Conservation (phyloP, 2,888 invertebrate species). For the Pedicia rivosa region DNA sequence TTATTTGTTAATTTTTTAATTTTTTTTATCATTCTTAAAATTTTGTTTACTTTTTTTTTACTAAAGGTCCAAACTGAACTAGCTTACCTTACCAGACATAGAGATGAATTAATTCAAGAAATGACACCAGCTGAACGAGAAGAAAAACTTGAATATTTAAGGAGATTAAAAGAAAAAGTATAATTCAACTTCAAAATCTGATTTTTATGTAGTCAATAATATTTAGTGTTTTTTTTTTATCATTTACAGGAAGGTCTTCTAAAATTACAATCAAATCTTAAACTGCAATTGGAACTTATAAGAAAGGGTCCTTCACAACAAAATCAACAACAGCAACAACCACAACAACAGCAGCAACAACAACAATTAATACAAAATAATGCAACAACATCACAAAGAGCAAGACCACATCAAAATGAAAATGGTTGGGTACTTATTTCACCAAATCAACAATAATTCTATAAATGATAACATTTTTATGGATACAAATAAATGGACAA, state of each 20-base stretch:
- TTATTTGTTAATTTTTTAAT: neutral
- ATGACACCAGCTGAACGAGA: slow-evolving; percentile 25
- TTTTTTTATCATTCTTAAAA: neutral
- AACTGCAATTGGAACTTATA: slow-evolving; percentile 9
- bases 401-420: slow-evolving; percentile 1
- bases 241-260: slow-evolving; percentile 7
- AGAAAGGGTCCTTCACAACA: slow-evolving; percentile 1
- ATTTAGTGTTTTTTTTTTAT: too few species aligned
- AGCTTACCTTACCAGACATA: slow-evolving; percentile 62
- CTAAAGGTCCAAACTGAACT: slow-evolving; percentile 63
- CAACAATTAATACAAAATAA: neutral
- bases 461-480: neutral
- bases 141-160: slow-evolving; percentile 23
- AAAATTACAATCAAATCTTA: slow-evolving; percentile 9
- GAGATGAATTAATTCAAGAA: slow-evolving; percentile 48
- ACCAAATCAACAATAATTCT: slow-evolving; percentile 1
- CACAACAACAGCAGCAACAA: slow-evolving; percentile 1
- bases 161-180: slow-evolving; percentile 28
- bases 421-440: slow-evolving; percentile 7
- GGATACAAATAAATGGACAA: too few species aligned
- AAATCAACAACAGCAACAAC: neutral
- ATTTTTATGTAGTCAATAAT: too few species aligned
- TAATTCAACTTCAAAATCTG: neutral
- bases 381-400: neutral
- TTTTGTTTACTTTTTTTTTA: slow-evolving; percentile 9